Percentiles rank a stretch among this genome's conserved stretches.
Conservation (phyloP, 2,797 vertebrate genomes). For the Melanotaenia parkinsoni region DNA sequence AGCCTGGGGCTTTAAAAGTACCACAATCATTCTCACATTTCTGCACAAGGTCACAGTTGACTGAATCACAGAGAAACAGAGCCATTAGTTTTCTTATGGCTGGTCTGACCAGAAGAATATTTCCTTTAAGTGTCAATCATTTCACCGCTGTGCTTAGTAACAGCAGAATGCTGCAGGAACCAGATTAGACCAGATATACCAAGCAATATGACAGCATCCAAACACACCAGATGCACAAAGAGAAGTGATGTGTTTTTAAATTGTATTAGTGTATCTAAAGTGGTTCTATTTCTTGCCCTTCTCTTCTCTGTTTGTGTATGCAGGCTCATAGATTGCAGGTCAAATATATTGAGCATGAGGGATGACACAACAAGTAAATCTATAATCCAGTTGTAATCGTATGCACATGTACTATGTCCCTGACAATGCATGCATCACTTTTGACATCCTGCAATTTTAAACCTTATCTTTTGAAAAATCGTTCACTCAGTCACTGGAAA, state of each 20-base stretch:
- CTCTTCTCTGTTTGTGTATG: background rate
- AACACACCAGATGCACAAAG: background rate
- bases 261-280: background rate
- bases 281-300: background rate
- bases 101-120: background rate
- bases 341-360: background rate
- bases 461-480: slow-evolving; percentile 32
- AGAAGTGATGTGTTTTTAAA: background rate
- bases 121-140: background rate
- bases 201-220: background rate
- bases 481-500: slow-evolving; percentile 34
- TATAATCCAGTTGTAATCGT: slow-evolving; percentile 4
- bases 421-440: slow-evolving; percentile 16
- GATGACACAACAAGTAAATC: slow-evolving; percentile 8
- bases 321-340: background rate
- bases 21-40: background rate
- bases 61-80: slow-evolving; percentile 1
- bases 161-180: background rate
- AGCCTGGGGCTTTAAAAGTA: background rate
- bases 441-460: slow-evolving; percentile 49
- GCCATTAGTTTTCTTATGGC: background rate
- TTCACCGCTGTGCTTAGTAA: background rate
- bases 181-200: background rate
- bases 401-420: background rate
- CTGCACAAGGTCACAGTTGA: background rate